Evolutionary conservation across 2,113 vertebrate species (phyloP), one percentile per base, ranked within the genome.

Genomic region (Onychorhynchus coronatus): DNA sequence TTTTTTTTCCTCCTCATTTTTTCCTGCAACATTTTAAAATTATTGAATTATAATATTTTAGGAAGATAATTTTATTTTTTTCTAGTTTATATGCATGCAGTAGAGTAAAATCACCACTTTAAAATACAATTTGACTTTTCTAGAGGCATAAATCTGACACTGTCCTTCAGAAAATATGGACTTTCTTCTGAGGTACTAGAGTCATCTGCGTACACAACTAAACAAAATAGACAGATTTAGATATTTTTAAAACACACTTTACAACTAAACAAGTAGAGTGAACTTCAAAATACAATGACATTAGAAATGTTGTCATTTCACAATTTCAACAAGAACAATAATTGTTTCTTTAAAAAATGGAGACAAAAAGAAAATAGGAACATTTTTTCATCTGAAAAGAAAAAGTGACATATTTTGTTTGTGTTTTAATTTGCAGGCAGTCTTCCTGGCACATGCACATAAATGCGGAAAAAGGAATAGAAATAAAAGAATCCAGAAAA

Each of bases 1-100:
- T 17, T 21, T 24, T 27, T 4, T 11, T 10, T 1, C 2, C 1
- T 4, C 6, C 3, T 12, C 4, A 3, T 21, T 65, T 14, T 19
- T 37, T 46, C 5, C 11, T 12, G 1, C 28, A 72, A 12, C 7
- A 52, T 22, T 86, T 63, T 17, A 14, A 80, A 84, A 39, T 42
- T 80, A 4, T 66, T 66, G 30, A 80, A 80, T 56, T 44, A 41
- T 1, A 61, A 1, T 74, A 59, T 70, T 66, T 66, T 66, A 74
- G 37, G 53, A 80, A 86, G 87, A 73, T 37, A 19, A 25, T 37
- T 68, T 52, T 42, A 24, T 62, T 31, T 42, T 37, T 21, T 49
- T 46, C 15, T 76, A 52, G 18, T 77, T 66, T 66, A 46, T 52
- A 33, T 76, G 46, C 28, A 41, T 42, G 8, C 18, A 66, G 44